Percentiles rank a stretch among this genome's conserved stretches.
These are phyloP conservation scores for Trinectes maculatus DNA, from an alignment of 2,113 vertebrate genomes.

Conservation along the genomic window DNA sequence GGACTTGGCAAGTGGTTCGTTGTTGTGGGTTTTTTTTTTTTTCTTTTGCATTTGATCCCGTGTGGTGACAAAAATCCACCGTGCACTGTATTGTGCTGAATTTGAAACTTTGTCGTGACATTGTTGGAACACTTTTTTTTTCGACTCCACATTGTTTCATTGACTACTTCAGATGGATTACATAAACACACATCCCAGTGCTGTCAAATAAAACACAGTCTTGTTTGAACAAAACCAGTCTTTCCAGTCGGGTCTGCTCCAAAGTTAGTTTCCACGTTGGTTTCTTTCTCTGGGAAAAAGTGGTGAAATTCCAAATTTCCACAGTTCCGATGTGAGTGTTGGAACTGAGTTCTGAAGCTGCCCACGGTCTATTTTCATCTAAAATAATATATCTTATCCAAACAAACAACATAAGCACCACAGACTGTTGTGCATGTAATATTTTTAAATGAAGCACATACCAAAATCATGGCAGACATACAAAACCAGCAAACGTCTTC, in stretches of 20 bases:
- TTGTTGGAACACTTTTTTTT: not conserved
- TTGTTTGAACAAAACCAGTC: conserved; percentile 22
- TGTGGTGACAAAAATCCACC: conserved; percentile 21
- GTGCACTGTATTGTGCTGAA: not conserved
- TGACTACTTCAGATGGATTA: not conserved
- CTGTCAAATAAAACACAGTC: conserved; percentile 16
- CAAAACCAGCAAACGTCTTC: not conserved
- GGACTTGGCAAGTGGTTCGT: too few species aligned
- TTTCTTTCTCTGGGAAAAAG: conserved; percentile 19
- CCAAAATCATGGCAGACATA: not conserved
- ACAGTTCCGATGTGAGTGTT: conserved; percentile 32
- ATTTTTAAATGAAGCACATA: not conserved
- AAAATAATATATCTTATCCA: conserved; percentile 10
- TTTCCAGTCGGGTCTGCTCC: conserved; percentile 39
- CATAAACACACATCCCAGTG: not conserved
- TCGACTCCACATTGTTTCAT: not conserved
- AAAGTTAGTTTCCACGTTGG: conserved; percentile 35
- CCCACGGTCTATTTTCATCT: conserved; percentile 35
- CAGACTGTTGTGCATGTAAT: not conserved
- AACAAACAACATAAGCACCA: not conserved
- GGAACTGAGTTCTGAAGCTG: conserved; percentile 22
- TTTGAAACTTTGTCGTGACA: not conserved
- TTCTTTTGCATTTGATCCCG: conserved; percentile 40
- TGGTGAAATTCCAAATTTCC: conserved; percentile 39
- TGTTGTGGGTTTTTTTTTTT: conserved; percentile 26